Conservation (phyloP, 2,113 vertebrate species). For the Platycercus adscitus region DNA sequence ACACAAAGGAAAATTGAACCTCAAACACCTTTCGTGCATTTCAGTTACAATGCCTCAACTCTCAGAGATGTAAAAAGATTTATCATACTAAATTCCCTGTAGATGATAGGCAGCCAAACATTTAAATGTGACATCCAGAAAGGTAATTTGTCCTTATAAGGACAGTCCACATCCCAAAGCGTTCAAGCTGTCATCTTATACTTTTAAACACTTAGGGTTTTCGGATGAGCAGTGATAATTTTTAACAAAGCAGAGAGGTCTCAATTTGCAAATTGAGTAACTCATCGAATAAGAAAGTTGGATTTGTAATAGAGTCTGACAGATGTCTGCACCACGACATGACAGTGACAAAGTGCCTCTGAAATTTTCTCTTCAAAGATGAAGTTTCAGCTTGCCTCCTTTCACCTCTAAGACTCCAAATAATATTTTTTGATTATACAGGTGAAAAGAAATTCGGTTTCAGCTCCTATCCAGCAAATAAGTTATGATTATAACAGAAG, state of each 20-base stretch:
- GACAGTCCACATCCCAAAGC: constrained; percentile 58
- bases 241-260: constrained; percentile 66
- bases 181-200: constrained; percentile 60
- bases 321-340: constrained; percentile 59
- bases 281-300: constrained; percentile 64
- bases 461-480: constrained; percentile 52
- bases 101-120: constrained; percentile 69
- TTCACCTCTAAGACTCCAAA: constrained; percentile 66
- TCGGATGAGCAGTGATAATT: constrained; percentile 59
- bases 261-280: constrained; percentile 72
- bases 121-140: constrained; percentile 67
- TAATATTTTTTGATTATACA: constrained; percentile 65
- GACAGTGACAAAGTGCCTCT: constrained; percentile 67
- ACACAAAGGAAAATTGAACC: constrained; percentile 51
- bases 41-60: constrained; percentile 40
- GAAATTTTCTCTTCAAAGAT: constrained; percentile 72
- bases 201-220: constrained; percentile 64
- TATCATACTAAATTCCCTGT: constrained; percentile 57
- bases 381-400: constrained; percentile 63
- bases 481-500: constrained; percentile 45
- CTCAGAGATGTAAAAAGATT: constrained; percentile 60
- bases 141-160: constrained; percentile 69
- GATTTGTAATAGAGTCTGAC: constrained; percentile 66
- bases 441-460: constrained; percentile 59
- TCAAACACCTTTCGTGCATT: constrained; percentile 56